phyloP scores from a whole-genome alignment of 1,140 invertebrate species.

The Drosophila elegans region DNA sequence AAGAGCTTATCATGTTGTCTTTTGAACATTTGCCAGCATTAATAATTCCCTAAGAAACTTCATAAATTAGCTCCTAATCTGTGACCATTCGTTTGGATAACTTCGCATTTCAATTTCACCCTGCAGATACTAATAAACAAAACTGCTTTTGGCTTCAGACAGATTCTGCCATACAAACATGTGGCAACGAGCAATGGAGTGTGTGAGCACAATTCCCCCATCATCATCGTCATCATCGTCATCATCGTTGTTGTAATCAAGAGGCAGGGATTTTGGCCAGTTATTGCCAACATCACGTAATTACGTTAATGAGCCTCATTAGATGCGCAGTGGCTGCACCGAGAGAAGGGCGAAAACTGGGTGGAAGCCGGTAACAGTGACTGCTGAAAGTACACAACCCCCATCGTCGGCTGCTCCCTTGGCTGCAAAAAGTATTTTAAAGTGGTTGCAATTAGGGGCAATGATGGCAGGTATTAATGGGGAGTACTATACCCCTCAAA shows the following conservation, averaged over 20 bases:
- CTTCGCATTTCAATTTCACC: slow-evolving; percentile 20
- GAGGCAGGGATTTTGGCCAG: slow-evolving; percentile 31
- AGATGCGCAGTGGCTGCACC: slow-evolving; percentile 37
- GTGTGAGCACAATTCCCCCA: slow-evolving; percentile 13
- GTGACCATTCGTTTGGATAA: slow-evolving; percentile 10
- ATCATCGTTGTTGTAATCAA: slow-evolving; percentile 33
- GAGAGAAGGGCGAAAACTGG: neutral
- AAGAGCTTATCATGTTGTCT: too few relatives aligned
- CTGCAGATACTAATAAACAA: slow-evolving; percentile 19
- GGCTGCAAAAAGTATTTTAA: slow-evolving; percentile 31
- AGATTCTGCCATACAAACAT: slow-evolving; percentile 25
- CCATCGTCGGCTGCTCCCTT: neutral
- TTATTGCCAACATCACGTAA: slow-evolving; percentile 61
- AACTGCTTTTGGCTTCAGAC: slow-evolving; percentile 7
- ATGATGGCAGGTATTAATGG: slow-evolving; percentile 37
- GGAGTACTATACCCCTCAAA: neutral
- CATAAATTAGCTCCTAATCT: slow-evolving; percentile 18
- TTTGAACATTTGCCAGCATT: neutral
- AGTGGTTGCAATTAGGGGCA: slow-evolving; percentile 34
- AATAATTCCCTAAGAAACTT: slow-evolving; percentile 1
- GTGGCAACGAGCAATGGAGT: slow-evolving; percentile 29
- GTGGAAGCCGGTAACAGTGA: neutral
- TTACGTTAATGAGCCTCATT: slow-evolving; percentile 77
- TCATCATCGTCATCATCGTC: too few relatives aligned
- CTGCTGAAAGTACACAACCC: slow-evolving; percentile 17